Evolutionary conservation across 2,113 vertebrate genomes (phyloP), one percentile per base, ranked within the genome.

Genomic region (Tursiops truncatus): DNA sequence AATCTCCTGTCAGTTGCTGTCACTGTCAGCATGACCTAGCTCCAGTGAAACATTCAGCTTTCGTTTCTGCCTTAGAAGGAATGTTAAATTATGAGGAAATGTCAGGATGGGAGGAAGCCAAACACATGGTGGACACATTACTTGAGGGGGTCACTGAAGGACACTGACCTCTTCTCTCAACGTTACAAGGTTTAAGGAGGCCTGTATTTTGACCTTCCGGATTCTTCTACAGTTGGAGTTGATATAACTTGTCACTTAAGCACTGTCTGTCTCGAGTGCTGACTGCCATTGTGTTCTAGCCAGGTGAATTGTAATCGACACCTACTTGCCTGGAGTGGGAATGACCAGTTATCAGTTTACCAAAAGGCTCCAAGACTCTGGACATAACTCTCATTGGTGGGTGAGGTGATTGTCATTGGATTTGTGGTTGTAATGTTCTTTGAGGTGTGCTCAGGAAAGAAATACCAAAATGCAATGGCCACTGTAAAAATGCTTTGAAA

Each of bases 1-100:
- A 82, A 94, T 97, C 84, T 92, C 63, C 79, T 73, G 84, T 84
- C 86, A 95, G 70, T 89, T 96, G 79, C 70, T 90, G 20, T 98
- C 91, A 65, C 71, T 85, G 84, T 91, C 91, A 96, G 20, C 63
- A 53, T 94, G 97, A 96, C 90, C 87, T 89, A 93, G 83, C 83
- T 90, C 82, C 23, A 26, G 31, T 92, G 92, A 89, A 95, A 83
- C 88, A 70, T 63, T 88, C 80, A 62, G 60, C 74, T 95, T 85
- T 91, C 76, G 50, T 81, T 81, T 47, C 60, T 73, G 56, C 33
- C 80, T 87, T 84, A 65, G 47, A 38, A 82, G 76, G 88, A 92
- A 85, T 50, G 90, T 56, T 88, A 80, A 95, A 38, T 85, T 73
- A 83, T 41, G 80, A 81, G 36, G 65, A 92, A 53, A 33, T n/a